A percentile compares a stretch with the other conserved stretches of the same genome.
These are phyloP conservation scores for Brachyhypopomus gauderio DNA, from an alignment of 2,113 vertebrate genomes.

Conservation along the genomic window DNA sequence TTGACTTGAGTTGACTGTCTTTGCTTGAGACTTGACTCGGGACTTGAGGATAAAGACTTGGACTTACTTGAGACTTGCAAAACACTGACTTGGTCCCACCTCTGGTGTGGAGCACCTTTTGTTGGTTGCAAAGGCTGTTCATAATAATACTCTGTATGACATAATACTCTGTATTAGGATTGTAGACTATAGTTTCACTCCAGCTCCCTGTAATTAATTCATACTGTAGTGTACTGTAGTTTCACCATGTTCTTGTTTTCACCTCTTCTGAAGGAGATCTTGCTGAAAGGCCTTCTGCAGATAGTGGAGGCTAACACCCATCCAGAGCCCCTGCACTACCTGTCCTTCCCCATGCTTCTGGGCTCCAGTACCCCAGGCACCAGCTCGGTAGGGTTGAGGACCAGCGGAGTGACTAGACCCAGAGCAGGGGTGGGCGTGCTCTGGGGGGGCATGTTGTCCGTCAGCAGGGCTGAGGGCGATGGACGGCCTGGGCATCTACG, in stretches of 20 bases:
- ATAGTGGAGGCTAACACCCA: conserved; percentile 82
- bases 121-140: too few species aligned
- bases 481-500: conserved; percentile 67
- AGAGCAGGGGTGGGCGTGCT: conserved; percentile 62
- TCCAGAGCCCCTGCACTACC: conserved; percentile 85
- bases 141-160: too few species aligned
- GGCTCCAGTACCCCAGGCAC: conserved; percentile 57
- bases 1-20: too few species aligned
- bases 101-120: too few species aligned
- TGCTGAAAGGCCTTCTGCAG: conserved; percentile 86
- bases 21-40: too few species aligned
- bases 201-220: too few species aligned
- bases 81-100: too few species aligned
- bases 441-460: conserved; percentile 75
- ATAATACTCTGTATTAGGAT: neutral
- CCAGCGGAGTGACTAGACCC: conserved; percentile 60
- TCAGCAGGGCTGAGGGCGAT: conserved; percentile 70
- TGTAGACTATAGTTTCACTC: too few species aligned
- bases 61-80: too few species aligned
- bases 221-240: neutral
- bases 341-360: conserved; percentile 84
- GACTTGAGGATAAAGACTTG: too few species aligned
- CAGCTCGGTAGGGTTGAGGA: conserved; percentile 71
- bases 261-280: conserved; percentile 78
- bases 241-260: conserved; percentile 4